A percentile compares a stretch with the other conserved stretches of the same genome.
Evolutionary conservation across 2,113 vertebrate genomes (phyloP).

Genomic region (Petrocephalus zakoni): DNA sequence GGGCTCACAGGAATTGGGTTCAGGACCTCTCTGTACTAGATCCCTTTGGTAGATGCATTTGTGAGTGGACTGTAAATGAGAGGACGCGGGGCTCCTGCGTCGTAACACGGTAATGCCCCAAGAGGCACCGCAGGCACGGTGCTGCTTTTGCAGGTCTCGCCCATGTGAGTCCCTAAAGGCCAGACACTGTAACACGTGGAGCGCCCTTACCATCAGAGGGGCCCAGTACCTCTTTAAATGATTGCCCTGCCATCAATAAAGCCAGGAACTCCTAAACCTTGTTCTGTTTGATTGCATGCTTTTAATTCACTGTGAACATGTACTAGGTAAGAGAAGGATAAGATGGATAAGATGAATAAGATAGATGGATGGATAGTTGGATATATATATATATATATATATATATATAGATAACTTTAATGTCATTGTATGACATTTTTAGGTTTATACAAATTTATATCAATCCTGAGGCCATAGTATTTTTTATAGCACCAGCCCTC

Average conservation of each 20-base stretch:
- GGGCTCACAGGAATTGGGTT: background rate
- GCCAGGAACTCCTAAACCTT: background rate
- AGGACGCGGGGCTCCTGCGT: background rate
- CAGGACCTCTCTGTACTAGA: background rate
- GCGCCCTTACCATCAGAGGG: background rate
- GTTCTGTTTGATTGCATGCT: background rate
- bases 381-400: no score
- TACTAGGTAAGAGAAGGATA: background rate
- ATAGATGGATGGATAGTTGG: background rate
- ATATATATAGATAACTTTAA: background rate
- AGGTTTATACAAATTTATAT: background rate
- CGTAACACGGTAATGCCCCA: background rate
- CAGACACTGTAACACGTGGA: background rate
- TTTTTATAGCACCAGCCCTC: background rate
- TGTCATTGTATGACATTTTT: background rate
- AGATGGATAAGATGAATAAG: background rate
- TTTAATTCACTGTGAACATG: background rate
- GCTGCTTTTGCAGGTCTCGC: background rate
- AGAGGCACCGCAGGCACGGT: background rate
- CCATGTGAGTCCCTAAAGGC: background rate
- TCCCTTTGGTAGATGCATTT: background rate
- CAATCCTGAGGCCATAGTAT: background rate
- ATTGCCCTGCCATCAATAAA: background rate
- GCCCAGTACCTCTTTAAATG: background rate
- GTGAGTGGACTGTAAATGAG: background rate